phyloP scores from a whole-genome alignment of 1,140 invertebrate genomes.

The Drosophila ananassae region DNA sequence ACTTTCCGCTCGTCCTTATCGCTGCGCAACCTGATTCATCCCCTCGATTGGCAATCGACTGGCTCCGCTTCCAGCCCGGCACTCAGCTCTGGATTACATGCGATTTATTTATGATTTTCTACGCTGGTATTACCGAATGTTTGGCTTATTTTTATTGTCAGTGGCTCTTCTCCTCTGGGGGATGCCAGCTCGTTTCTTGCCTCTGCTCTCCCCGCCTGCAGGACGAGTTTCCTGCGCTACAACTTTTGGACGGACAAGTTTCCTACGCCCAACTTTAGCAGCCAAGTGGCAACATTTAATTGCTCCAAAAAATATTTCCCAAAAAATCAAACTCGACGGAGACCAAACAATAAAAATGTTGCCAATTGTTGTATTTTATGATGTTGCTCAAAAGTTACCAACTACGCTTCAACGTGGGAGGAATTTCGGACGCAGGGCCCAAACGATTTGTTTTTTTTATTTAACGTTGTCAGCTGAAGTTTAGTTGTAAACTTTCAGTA shows the following conservation, averaged over 20 bases:
- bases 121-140: conserved; percentile 72
- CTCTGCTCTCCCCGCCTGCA: conserved; percentile 33
- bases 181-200: conserved; percentile 46
- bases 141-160: conserved; percentile 71
- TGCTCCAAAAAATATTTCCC: conserved; percentile 77
- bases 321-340: conserved; percentile 40
- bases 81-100: conserved; percentile 80
- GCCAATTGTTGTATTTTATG: conserved; percentile 78
- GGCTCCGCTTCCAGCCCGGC: conserved; percentile 66
- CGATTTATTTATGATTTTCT: conserved; percentile 81
- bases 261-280: conserved; percentile 65
- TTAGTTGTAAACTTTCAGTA: conserved; percentile 49
- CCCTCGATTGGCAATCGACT: conserved; percentile 14
- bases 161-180: conserved; percentile 34
- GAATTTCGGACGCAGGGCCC: conserved; percentile 44
- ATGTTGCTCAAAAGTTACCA: conserved; percentile 50
- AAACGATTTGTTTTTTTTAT: conserved; percentile 58
- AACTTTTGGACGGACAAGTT: conserved; percentile 65
- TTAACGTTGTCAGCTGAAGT: conserved; percentile 61
- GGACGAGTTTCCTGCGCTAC: conserved; percentile 58
- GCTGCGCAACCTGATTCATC: not conserved
- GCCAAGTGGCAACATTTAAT: conserved; percentile 80
- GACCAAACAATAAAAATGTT: conserved; percentile 61
- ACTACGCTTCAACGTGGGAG: conserved; percentile 24
- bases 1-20: conserved; percentile 46